These are phyloP conservation scores for Ctenochaetus hawaiiensis DNA, from an alignment of 2,797 vertebrate species.

Conservation along the genomic window DNA sequence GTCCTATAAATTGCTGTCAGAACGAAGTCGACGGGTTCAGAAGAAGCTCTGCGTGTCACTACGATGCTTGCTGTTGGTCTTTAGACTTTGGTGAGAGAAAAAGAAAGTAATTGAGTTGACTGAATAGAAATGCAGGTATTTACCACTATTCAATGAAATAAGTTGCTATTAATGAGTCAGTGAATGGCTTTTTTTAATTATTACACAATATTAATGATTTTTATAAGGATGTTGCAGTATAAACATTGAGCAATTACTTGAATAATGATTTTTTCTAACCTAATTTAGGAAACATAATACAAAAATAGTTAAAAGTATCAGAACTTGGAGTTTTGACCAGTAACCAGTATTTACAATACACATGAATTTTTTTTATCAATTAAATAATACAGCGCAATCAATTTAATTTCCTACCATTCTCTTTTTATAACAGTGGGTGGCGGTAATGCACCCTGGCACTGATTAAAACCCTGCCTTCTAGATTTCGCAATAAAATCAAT, in stretches of 20 bases:
- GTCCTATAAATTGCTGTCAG: conserved; percentile 14
- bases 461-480: no score
- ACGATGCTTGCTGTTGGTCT: neutral
- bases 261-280: no score
- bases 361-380: no score
- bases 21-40: neutral
- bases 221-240: neutral
- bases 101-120: neutral
- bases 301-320: no score
- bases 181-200: neutral
- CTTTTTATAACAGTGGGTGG: no score
- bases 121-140: neutral
- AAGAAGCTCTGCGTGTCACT: neutral
- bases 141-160: neutral
- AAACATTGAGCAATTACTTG: neutral
- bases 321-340: no score
- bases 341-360: no score
- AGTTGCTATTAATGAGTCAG: neutral
- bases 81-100: neutral
- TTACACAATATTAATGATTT: neutral
- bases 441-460: no score
- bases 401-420: no score
- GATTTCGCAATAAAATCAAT: no score
- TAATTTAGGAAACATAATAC: no score
- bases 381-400: no score